Evolutionary conservation across 2,888 invertebrate genomes (phyloP), one percentile per base, ranked within the genome.

Genomic region (Thymelicus acteon): DNA sequence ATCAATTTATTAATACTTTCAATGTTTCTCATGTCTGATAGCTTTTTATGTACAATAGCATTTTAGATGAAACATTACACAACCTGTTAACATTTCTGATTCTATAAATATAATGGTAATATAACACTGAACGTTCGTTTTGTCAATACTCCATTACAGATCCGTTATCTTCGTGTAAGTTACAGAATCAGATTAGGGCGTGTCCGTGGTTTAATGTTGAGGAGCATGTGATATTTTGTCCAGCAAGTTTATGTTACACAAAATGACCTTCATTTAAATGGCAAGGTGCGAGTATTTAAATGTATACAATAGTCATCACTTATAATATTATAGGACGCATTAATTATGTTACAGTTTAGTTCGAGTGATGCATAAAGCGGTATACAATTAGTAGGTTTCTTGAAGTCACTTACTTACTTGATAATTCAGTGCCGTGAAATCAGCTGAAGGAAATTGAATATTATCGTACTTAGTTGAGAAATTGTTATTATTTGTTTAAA

Each of bases 61-160:
- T 67, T 60, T 61, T 67, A 67, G 39, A 67, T 60, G 49, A 67
- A 67, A 67, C 52, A 52, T 67, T 60, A 67, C 49, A 52, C 52
- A 44, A 54, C 52, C 61, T 62, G 37, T 68, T 62, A 68, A 52
- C 48, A 68, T 44, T 68, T 68, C 44, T 54, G 52, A 68, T 68
- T 44, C 13, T 57, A 62, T 68, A 54, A 62, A 62, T 58, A 57
- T 12, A 47, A 62, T 44, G 44, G 24, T 44, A 61, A n/a, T 54
- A 7, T 47, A 57, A 57, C n/a, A 40, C 8, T 13, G 31, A 47
- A 62, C 62, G 37, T 62, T 57, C 40, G 47, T 68, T 57, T 31
- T n/a, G 37, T 44, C 37, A n/a, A 12, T 12, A 12, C 44, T 44
- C 44, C 44, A 44, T 67, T 47, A 57, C 65, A 47, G 37, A 63